Conservation (phyloP, 2,888 invertebrate species). For the Drosophila melanosoma region DNA sequence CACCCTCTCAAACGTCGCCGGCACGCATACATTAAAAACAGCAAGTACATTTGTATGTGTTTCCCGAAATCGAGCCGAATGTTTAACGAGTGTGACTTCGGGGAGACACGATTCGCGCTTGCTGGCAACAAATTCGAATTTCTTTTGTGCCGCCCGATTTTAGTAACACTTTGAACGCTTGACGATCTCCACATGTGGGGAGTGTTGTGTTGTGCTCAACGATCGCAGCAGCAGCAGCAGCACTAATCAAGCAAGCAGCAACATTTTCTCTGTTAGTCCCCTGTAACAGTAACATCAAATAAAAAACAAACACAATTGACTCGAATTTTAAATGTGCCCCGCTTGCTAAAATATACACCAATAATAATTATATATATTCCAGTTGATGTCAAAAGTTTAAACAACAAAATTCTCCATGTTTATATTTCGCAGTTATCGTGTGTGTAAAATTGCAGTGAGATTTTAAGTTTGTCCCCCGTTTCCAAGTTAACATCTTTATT, state of each 20-base stretch:
- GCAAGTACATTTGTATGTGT: constrained; percentile 34
- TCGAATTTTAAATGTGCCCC: constrained; percentile 2
- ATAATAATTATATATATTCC: constrained; percentile 1
- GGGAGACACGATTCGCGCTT: constrained; percentile 27
- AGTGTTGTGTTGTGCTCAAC: constrained; percentile 83
- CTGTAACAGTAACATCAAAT: not conserved
- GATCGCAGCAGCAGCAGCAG: constrained; percentile 79
- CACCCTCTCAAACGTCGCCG: not conserved
- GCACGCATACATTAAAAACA: constrained; percentile 39
- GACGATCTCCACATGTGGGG: constrained; percentile 85
- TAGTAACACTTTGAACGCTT: constrained; percentile 85
- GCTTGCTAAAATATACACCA: not conserved
- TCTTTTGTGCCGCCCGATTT: constrained; percentile 83
- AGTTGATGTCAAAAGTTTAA: constrained; percentile 19
- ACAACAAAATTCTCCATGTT: constrained; percentile 34
- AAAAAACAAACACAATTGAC: not conserved
- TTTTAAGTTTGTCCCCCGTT: constrained; percentile 35
- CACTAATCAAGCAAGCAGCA: constrained; percentile 66
- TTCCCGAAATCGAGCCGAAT: constrained; percentile 53
- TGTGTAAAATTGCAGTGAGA: constrained; percentile 66
- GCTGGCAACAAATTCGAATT: constrained; percentile 79
- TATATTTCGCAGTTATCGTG: constrained; percentile 76
- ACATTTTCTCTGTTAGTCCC: constrained; percentile 62
- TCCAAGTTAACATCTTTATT: constrained; percentile 16
- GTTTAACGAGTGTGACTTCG: not conserved